Evolutionary conservation across 2,113 vertebrate species (phyloP), one percentile per base, ranked within the genome.

Genomic region (Dasyornis broadbenti): DNA sequence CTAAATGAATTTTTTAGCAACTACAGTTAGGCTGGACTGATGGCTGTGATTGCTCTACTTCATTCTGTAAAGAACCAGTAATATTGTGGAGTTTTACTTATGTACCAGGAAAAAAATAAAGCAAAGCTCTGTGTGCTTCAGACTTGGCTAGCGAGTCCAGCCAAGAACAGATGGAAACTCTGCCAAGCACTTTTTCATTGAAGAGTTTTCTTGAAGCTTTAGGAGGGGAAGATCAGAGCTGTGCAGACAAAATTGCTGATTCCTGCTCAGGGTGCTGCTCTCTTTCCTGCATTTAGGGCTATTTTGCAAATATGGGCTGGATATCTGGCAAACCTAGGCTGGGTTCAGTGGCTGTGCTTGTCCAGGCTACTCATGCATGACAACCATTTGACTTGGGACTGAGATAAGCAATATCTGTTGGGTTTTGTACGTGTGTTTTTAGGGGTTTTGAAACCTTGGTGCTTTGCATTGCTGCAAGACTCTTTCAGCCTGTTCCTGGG

Each of bases 131-230:
- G 28, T 88, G 59, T 92, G 66, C 57, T 90, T 92, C 82, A 94
- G 76, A 83, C 85, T 92, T 94, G 56, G 76, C 82, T 94, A 75
- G 37, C 0, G 1, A 95, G 65, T 86, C 92, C 82, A 89, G 82
- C 90, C 26, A 69, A 95, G 96, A 97, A 97, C 72, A 97, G 94
- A 95, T 94, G 92, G 96, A 97, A 97, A 95, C 90, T 71, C 86
- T 96, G 95, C 92, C 86, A 96, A 96, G 83, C 26, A 17, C 45
- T 86, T 97, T 96, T 97, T 95, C 95, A 95, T 83, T 96, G 96
- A 97, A 88, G 83, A 82, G 71, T 96, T 96, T 96, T 92, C 81
- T 92, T 97, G 88, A 93, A 91, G 84, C 92, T 91, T 85, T 91
- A 78, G 82, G 90, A 92, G 76, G 60, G 53, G 17, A 92, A 83